A percentile compares a stretch with the other conserved stretches of the same genome.
Evolutionary conservation across 2,888 invertebrate species (phyloP).

Genomic region (Epinotia nisella): DNA sequence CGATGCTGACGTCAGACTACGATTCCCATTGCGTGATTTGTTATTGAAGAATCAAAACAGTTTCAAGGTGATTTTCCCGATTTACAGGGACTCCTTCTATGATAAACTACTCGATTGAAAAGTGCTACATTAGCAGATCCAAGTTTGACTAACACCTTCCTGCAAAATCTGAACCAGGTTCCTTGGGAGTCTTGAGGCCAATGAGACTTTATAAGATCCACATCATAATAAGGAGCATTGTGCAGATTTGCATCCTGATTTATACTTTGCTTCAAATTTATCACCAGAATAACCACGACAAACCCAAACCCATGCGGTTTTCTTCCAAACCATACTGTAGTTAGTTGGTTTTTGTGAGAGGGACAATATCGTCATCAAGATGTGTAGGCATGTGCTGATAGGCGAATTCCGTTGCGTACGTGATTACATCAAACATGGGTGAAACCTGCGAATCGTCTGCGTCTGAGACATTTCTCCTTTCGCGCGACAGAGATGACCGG

Average conservation of each 20-base stretch:
- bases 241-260: not conserved
- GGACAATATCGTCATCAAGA: constrained; percentile 12
- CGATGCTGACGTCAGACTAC: constrained; percentile 16
- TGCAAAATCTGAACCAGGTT: not conserved
- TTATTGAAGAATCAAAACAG: not conserved
- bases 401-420: constrained; percentile 54
- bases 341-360: not conserved
- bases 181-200: not conserved
- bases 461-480: constrained; percentile 57
- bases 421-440: constrained; percentile 60
- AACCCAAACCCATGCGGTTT: not conserved
- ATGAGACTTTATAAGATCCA: too few relatives aligned
- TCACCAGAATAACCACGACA: not conserved
- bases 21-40: not conserved
- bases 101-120: too few relatives aligned
- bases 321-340: not conserved
- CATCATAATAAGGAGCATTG: too few relatives aligned
- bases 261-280: not conserved
- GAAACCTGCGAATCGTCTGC: constrained; percentile 57
- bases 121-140: not conserved
- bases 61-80: too few relatives aligned
- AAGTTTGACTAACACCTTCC: not conserved
- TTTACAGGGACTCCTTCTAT: too few relatives aligned
- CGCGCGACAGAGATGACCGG: constrained; percentile 60
- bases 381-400: constrained; percentile 28